Base-by-base conservation (phyloP, 1,140 invertebrate genomes). In the Theocolax elegans region DNA sequence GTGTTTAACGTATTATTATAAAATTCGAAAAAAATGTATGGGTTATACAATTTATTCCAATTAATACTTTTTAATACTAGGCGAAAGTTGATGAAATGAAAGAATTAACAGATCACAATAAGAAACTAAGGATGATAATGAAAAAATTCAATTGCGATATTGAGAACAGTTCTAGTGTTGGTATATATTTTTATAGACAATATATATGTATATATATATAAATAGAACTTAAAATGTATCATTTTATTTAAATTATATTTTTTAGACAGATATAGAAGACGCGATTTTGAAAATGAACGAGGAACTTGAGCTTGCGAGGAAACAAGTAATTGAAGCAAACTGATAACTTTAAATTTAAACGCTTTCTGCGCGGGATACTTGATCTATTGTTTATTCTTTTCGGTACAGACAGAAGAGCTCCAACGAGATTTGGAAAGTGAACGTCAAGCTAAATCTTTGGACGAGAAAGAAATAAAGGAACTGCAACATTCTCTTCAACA, bases 21-120 rank as follows among this genome's bases (percentile, higher is more conserved):
- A n/a, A n/a, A n/a, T n/a, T n/a, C n/a, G n/a, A n/a, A n/a, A n/a
- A n/a, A n/a, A n/a, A n/a, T n/a, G n/a, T n/a, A n/a, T n/a, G n/a
- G n/a, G n/a, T n/a, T n/a, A n/a, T n/a, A n/a, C n/a, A n/a, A n/a
- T n/a, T n/a, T n/a, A n/a, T n/a, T n/a, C n/a, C n/a, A n/a, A n/a
- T n/a, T n/a, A n/a, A n/a, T n/a, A n/a, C n/a, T n/a, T n/a, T n/a
- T n/a, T n/a, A n/a, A n/a, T n/a, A 23, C 1, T 40, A 77, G 76
- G 68, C 54, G 2, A 76, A 74, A 46, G 73, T 76, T 1, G 56
- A 54, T 9, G 73, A 75, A 40, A 29, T 77, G 21, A 62, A 70
- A 19, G 71, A 75, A 48, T 15, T 74, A 1, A 71, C 71, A 21
- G 25, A 64, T 7, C 23, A 66, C n/a, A 74, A 74, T 31, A 46